Conservation (phyloP, 2,113 vertebrate genomes). For the Heloderma charlesbogerti region DNA sequence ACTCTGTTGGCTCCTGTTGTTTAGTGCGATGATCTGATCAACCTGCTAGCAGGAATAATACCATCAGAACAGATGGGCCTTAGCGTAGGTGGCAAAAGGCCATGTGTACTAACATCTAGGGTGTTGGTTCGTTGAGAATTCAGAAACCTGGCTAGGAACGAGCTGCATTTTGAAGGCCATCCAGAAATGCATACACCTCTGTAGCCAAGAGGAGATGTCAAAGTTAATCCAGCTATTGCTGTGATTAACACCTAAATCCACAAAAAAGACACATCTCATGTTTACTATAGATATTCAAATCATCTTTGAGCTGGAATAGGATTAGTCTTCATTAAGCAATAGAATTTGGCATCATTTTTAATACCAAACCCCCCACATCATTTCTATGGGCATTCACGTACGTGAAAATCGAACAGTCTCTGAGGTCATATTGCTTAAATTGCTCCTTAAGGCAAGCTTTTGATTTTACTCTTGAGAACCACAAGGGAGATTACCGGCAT, state of each 20-base stretch:
- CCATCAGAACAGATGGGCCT: not conserved
- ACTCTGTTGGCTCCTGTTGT: not conserved
- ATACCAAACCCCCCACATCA: not conserved
- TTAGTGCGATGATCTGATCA: not conserved
- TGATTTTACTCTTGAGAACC: not conserved
- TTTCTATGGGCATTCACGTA: not conserved
- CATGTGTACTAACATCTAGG: not conserved
- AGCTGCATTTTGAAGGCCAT: not conserved
- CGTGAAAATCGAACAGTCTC: not conserved
- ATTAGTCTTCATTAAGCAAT: not conserved
- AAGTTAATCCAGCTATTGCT: not conserved
- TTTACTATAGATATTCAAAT: not conserved
- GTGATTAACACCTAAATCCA: constrained; percentile 5
- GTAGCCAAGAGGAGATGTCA: not conserved
- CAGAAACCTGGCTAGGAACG: not conserved
- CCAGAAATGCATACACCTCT: not conserved
- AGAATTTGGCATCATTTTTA: not conserved
- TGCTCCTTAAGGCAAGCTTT: not conserved
- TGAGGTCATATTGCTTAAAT: not conserved
- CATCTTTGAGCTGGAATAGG: not conserved
- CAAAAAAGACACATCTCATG: not conserved
- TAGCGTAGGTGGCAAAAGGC: no score
- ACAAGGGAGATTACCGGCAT: not conserved
- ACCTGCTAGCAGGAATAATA: not conserved
- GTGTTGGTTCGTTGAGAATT: not conserved